Base-by-base conservation (phyloP, 2,113 vertebrate genomes). In the Phocoena phocoena region DNA sequence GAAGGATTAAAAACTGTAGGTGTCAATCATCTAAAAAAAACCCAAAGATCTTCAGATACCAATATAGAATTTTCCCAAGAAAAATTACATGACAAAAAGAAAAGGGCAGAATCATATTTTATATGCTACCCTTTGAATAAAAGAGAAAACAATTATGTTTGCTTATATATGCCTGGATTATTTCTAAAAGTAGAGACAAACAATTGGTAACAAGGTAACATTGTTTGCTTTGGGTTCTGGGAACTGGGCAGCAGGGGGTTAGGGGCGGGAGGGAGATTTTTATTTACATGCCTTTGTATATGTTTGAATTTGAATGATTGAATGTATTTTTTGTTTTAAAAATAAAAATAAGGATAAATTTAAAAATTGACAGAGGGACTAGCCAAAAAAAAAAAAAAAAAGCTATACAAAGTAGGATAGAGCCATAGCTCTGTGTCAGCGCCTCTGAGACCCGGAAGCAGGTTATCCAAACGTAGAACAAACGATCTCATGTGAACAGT, bases 261-360 rank as follows among this genome's bases (percentile, higher is more conserved):
- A 28, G 23, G n/a, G n/a, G 58, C 47, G 10, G 18, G 8, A 33
- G 47, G 38, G 63, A 86, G 60, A 23, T 28, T 70, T 74, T 55
- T 81, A 18, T 36, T 36, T 55, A 8, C 41, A 10, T 74, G 36
- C 31, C 23, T 62, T 89, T 18, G 62, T 25, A 18, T 33, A 60
- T 53, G 81, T 79, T 83, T 87, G 38, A 87, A 62, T 44, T 65
- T 93, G 12, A 92, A 67, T 47, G n/a, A 31, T 63, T 18, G 15
- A 68, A 38, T 85, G n/a, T 79, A 70, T 80, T 93, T 97, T 50
- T 44, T 88, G 28, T 81, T 91, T 70, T 82, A 74, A 36, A 58
- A 95, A 63, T 71, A 70, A 80, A 94, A 55, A 50, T 58, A 33
- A 87, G 82, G 44, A 63, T 53, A 73, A 90, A 50, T 38, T 83